phyloP scores from a whole-genome alignment of 1,140 invertebrate species.

The Trachelipus rathkii region DNA sequence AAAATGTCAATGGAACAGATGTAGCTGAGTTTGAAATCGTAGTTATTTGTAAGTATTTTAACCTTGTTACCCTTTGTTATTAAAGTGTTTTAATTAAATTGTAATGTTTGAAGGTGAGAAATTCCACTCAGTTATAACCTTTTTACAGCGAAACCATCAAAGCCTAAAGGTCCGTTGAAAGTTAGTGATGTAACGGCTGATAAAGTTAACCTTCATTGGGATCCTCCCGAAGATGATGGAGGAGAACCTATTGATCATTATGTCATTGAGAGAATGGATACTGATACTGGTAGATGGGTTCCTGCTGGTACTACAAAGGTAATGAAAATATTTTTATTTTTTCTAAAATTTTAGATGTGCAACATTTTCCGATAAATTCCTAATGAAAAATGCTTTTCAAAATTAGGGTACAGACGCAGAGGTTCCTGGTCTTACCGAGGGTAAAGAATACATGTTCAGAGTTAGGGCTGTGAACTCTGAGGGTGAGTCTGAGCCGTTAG shows the following conservation, averaged over 20 bases:
- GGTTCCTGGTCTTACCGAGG: slow-evolving; percentile 51
- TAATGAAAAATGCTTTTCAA: not conserved
- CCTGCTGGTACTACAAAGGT: slow-evolving; percentile 84
- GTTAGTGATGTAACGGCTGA: slow-evolving; percentile 87
- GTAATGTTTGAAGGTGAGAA: too few relatives aligned
- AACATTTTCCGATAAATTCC: too few relatives aligned
- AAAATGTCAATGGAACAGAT: slow-evolving; percentile 89
- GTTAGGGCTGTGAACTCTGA: slow-evolving; percentile 95
- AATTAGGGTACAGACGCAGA: slow-evolving; percentile 41
- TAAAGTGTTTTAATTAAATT: not conserved
- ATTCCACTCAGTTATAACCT: too few relatives aligned
- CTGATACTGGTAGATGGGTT: slow-evolving; percentile 87
- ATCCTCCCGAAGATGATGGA: slow-evolving; percentile 88
- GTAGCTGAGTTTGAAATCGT: slow-evolving; percentile 85
- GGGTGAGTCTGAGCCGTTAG: slow-evolving; percentile 84
- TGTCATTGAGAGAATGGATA: slow-evolving; percentile 90
- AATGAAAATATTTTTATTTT: slow-evolving; percentile 53
- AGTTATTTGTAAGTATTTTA: slow-evolving; percentile 66
- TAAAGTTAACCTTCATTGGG: slow-evolving; percentile 89
- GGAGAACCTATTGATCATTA: slow-evolving; percentile 91
- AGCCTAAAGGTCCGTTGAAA: slow-evolving; percentile 70
- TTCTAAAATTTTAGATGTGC: not conserved
- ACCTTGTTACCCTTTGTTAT: not conserved
- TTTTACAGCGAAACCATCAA: slow-evolving; percentile 57
- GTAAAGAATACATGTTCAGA: slow-evolving; percentile 95